Conservation (phyloP, 2,113 vertebrate species). For the Podiceps cristatus region DNA sequence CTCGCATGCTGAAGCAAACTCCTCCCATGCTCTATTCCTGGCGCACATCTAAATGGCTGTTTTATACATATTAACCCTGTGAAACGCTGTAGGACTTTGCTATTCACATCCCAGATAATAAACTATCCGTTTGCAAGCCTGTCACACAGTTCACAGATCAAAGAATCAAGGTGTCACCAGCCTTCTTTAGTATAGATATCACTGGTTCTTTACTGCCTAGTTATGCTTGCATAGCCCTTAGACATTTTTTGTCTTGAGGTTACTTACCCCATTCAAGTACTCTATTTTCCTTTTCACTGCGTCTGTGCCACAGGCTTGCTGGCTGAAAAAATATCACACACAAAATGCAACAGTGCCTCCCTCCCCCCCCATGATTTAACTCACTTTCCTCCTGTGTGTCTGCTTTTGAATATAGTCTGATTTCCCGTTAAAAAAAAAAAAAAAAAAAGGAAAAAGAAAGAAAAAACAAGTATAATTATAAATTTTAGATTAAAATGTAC, state of each 20-base stretch:
- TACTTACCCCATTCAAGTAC: conserved; percentile 68
- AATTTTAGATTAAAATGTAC: neutral
- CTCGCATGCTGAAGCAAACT: conserved; percentile 51
- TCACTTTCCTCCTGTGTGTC: neutral
- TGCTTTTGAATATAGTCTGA: neutral
- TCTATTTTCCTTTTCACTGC: conserved; percentile 68
- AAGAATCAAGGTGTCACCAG: conserved; percentile 78
- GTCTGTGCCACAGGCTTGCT: conserved; percentile 45
- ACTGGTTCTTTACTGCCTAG: conserved; percentile 70
- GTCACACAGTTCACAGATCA: conserved; percentile 77
- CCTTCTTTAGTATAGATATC: conserved; percentile 75
- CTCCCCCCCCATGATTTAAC: neutral
- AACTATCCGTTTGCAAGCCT: conserved; percentile 73
- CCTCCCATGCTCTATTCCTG: conserved; percentile 38
- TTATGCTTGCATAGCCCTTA: conserved; percentile 67
- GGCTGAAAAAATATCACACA: neutral
- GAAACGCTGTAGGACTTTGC: conserved; percentile 55
- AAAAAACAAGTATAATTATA: neutral
- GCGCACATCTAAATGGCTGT: conserved; percentile 63
- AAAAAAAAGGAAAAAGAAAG: too few species aligned
- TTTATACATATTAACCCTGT: conserved; percentile 71
- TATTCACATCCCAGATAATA: conserved; percentile 72
- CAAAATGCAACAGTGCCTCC: neutral
- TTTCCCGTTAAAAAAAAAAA: neutral
- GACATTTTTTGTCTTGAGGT: conserved; percentile 68